Conservation (phyloP, 2,113 vertebrate species). For the Eptesicus fuscus region DNA sequence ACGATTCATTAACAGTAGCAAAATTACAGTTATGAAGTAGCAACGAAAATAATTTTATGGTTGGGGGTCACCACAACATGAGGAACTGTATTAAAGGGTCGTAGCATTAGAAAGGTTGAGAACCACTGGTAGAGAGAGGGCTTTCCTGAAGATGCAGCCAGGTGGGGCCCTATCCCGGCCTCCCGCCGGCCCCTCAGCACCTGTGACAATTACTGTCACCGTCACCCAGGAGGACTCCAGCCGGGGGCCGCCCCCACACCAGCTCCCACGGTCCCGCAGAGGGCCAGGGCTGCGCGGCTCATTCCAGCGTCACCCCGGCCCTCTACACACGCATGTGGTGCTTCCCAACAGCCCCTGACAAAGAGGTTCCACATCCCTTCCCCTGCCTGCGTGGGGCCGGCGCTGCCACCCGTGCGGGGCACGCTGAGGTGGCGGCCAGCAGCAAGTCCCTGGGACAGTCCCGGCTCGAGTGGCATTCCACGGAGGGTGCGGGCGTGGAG, state of each 20-base stretch:
- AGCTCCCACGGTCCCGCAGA: not conserved
- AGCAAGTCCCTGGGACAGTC: not conserved
- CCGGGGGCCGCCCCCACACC: not conserved
- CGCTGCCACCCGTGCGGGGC: no score
- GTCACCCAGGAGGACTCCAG: not conserved
- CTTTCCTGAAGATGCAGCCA: fast-evolving
- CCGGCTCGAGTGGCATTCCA: not conserved
- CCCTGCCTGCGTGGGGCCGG: not conserved
- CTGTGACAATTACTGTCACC: fast-evolving
- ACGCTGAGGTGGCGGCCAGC: not conserved
- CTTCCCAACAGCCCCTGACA: fast-evolving
- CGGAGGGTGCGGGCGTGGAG: conserved; percentile 13
- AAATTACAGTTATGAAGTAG: no score
- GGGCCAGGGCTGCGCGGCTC: no score
- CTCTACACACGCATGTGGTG: fast-evolving
- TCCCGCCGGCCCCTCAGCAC: not conserved
- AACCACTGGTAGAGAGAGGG: no score
- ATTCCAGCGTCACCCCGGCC: not conserved
- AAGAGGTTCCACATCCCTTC: not conserved
- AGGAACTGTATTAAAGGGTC: no score
- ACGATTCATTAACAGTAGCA: no score
- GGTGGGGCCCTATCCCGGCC: fast-evolving
- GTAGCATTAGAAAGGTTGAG: no score
- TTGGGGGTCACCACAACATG: no score
- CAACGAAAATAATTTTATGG: no score